A percentile compares a stretch with the other conserved stretches of the same genome.
Conservation (phyloP, 64 coral and sea anemone species). For the Actinia tenebrosa region DNA sequence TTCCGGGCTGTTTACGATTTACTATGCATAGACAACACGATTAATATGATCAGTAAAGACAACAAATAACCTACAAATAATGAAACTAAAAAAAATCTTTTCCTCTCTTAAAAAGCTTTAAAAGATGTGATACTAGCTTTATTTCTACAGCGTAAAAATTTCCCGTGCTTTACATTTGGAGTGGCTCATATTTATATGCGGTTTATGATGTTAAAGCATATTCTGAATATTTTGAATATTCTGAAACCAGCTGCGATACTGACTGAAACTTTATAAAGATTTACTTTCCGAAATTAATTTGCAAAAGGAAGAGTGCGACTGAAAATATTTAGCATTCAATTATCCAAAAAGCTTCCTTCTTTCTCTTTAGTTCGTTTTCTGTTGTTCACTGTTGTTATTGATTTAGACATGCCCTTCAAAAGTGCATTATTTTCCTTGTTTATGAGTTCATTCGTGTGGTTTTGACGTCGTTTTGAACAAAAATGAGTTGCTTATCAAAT, state of each 20-base stretch:
- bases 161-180: too few relatives aligned
- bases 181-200: too few relatives aligned
- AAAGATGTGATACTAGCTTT: neutral
- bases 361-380: neutral
- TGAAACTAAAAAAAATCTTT: neutral
- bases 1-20: neutral
- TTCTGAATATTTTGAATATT: neutral
- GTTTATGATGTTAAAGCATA: neutral
- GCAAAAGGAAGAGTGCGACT: neutral
- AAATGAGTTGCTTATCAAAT: neutral
- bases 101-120: neutral
- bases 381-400: neutral
- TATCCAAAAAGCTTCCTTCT: neutral
- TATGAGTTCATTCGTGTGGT: neutral
- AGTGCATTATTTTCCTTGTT: neutral
- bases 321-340: neutral
- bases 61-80: neutral
- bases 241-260: neutral
- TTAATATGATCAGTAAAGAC: neutral
- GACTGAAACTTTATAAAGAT: neutral
- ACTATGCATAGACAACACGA: neutral
- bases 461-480: neutral
- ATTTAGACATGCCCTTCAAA: neutral
- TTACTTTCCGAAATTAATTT: neutral
- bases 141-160: too few relatives aligned